These are phyloP conservation scores for Tringa solitaria DNA, from an alignment of 2,113 vertebrate genomes.

Conservation along the genomic window DNA sequence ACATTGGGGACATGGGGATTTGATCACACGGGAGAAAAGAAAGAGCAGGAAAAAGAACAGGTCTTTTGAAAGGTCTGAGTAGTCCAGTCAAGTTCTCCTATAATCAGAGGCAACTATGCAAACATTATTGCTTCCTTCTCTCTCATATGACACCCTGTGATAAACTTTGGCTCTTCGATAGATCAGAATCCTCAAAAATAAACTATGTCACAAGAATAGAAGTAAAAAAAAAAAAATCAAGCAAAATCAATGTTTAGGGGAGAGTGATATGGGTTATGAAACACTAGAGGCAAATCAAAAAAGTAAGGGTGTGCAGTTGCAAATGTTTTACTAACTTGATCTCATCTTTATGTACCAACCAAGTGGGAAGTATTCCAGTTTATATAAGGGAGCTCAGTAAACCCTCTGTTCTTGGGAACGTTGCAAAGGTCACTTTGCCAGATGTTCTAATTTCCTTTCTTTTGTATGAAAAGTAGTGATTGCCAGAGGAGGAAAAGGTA, in stretches of 20 bases:
- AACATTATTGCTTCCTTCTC: neutral
- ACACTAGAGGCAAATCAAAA: neutral
- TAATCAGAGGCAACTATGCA: neutral
- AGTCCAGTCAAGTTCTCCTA: neutral
- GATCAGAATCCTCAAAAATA: neutral
- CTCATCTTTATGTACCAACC: neutral
- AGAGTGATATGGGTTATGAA: neutral
- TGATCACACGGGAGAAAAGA: neutral
- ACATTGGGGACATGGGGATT: neutral
- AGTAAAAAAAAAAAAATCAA: neutral
- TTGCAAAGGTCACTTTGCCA: neutral
- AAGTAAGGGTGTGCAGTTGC: neutral
- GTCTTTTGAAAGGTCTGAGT: neutral
- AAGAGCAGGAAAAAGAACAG: neutral
- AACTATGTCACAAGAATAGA: neutral
- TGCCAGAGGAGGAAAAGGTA: neutral
- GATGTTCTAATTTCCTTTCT: conserved; percentile 46
- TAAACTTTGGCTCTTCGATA: neutral
- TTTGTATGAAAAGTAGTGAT: neutral
- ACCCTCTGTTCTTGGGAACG: neutral
- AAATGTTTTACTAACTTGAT: neutral
- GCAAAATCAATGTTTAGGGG: neutral
- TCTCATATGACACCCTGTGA: neutral
- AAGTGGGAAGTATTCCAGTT: neutral
- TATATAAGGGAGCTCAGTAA: neutral